Evolutionary conservation across 2,113 vertebrate genomes (phyloP).

Genomic region (Paramisgurnus dabryanus): DNA sequence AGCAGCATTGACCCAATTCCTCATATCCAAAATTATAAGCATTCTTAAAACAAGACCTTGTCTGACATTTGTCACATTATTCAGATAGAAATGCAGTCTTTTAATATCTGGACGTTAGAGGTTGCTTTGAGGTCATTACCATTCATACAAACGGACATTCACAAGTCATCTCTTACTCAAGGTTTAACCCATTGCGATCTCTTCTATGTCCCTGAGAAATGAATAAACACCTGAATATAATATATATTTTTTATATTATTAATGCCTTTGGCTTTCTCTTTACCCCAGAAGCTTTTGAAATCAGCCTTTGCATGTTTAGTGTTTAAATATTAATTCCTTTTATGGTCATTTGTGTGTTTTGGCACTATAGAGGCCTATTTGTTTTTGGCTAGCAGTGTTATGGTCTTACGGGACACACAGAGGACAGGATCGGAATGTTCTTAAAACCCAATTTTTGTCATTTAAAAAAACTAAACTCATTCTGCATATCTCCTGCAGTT

Average conservation of each 20-base stretch:
- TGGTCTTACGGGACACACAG: constrained; percentile 17
- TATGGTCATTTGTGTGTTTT: constrained; percentile 19
- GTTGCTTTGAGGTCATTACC: too few species aligned
- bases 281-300: not conserved
- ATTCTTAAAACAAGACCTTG: not conserved
- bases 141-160: not conserved
- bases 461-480: constrained; percentile 9
- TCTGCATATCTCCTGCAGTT: not conserved
- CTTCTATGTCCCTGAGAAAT: not conserved
- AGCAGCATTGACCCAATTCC: not conserved
- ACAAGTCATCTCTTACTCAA: not conserved
- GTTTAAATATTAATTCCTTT: constrained; percentile 20
- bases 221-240: not conserved
- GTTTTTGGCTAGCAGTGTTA: constrained; percentile 21
- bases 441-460: constrained; percentile 25
- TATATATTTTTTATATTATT: not conserved
- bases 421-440: constrained; percentile 38
- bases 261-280: not conserved
- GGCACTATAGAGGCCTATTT: not conserved
- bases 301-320: constrained; percentile 12
- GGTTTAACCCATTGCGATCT: not conserved
- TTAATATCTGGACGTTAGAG: not conserved
- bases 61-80: not conserved
- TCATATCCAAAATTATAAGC: not conserved
- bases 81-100: not conserved